Evolutionary conservation across 1,140 invertebrate genomes (phyloP).

Genomic region (Lasioglossum baleicum): DNA sequence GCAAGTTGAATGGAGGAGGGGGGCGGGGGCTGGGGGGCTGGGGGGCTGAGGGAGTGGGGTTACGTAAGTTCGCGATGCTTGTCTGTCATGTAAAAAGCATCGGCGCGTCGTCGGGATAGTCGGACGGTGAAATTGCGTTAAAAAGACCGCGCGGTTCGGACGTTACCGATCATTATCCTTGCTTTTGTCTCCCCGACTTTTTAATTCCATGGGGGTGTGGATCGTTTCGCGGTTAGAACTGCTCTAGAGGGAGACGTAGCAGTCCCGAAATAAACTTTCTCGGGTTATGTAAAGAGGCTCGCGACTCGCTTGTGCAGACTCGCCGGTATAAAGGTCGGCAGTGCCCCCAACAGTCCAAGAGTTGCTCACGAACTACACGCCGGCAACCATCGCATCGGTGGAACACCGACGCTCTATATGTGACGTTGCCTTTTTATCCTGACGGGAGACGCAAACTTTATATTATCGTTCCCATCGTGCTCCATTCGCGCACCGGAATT

Average conservation of each 20-base stretch:
- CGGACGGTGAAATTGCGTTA: conserved; percentile 17
- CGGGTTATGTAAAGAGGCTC: conserved; percentile 70
- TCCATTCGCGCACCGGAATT: not conserved
- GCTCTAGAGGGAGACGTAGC: conserved; percentile 42
- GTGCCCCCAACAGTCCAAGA: conserved; percentile 74
- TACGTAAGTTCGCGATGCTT: conserved; percentile 1
- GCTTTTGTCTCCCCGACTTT: too few relatives aligned
- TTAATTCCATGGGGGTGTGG: conserved; percentile 5
- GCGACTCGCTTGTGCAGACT: conserved; percentile 58
- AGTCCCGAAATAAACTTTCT: conserved; percentile 75
- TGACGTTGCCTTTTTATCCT: conserved; percentile 44
- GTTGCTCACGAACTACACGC: conserved; percentile 75
- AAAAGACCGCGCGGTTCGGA: not conserved
- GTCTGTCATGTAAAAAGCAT: not conserved
- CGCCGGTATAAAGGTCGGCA: conserved; percentile 77
- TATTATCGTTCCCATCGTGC: not conserved
- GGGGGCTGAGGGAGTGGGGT: not conserved
- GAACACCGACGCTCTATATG: conserved; percentile 62
- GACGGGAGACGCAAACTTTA: not conserved
- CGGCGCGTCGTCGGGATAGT: not conserved
- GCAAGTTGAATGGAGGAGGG: not conserved
- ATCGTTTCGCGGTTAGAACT: not conserved
- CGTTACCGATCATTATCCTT: not conserved
- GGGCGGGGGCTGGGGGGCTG: too few relatives aligned
- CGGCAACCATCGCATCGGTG: conserved; percentile 68